Evolutionary conservation across 2,113 vertebrate species (phyloP).

Genomic region (Mirza zaza): DNA sequence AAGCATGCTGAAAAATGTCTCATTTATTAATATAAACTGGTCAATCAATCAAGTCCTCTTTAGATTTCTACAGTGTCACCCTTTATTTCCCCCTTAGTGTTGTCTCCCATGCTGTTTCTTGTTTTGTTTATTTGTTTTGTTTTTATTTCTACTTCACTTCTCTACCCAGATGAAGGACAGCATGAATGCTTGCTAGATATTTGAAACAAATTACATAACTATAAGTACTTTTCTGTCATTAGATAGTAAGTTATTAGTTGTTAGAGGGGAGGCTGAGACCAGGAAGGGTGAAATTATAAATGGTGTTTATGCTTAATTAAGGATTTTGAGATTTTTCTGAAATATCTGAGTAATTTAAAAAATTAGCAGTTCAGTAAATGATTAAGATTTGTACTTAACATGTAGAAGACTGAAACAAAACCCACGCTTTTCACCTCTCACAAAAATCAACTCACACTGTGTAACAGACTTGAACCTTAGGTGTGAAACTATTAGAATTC

Average conservation of each 20-base stretch:
- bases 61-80: background rate
- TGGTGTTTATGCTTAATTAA: background rate
- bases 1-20: background rate
- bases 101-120: background rate
- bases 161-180: background rate
- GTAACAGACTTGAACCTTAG: too few species aligned
- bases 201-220: background rate
- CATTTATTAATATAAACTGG: background rate
- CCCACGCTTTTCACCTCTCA: too few species aligned
- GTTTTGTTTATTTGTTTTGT: background rate
- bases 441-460: too few species aligned
- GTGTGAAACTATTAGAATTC: too few species aligned
- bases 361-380: background rate
- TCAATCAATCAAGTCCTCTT: background rate
- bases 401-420: too few species aligned
- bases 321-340: background rate
- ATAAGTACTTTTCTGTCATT: background rate
- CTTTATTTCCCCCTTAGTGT: background rate
- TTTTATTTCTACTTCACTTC: background rate
- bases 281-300: background rate
- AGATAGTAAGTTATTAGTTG: background rate
- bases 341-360: background rate
- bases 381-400: too few species aligned
- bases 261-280: background rate
- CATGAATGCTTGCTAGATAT: background rate